Conservation (phyloP, 1,140 invertebrate species). For the Agrypnia vestita region DNA sequence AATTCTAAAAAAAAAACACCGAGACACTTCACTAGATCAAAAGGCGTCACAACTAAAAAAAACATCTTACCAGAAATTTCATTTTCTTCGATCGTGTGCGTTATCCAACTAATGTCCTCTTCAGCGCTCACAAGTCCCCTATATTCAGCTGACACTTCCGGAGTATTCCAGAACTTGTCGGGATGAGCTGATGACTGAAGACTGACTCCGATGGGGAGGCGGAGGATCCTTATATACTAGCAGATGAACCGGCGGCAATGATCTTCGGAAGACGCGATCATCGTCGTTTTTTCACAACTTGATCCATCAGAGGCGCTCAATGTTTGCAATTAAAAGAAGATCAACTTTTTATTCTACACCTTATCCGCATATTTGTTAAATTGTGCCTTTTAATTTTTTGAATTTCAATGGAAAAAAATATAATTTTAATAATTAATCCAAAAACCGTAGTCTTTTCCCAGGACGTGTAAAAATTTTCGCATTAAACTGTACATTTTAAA, state of each 20-base stretch:
- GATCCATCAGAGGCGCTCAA: slow-evolving; percentile 33
- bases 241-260: slow-evolving; percentile 34
- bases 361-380: too few relatives aligned
- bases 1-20: too few relatives aligned
- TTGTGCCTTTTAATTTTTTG: too few relatives aligned
- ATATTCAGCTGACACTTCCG: slow-evolving; percentile 26
- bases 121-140: background rate
- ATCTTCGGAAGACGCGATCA: background rate
- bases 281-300: slow-evolving; percentile 23
- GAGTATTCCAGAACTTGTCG: slow-evolving; percentile 30
- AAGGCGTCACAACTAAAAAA: too few relatives aligned
- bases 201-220: slow-evolving; percentile 26
- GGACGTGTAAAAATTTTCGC: too few relatives aligned
- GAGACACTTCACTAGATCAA: too few relatives aligned
- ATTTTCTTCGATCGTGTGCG: background rate
- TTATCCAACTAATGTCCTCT: background rate
- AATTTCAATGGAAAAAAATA: too few relatives aligned
- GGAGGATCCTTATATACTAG: slow-evolving; percentile 34
- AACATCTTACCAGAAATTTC: slow-evolving; percentile 21
- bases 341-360: too few relatives aligned
- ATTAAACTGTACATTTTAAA: too few relatives aligned
- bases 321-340: background rate
- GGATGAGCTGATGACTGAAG: slow-evolving; percentile 32
- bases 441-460: too few relatives aligned
- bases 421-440: too few relatives aligned